Evolutionary conservation across 2,113 vertebrate species (phyloP).

Genomic region (Cynoglossus semilaevis): DNA sequence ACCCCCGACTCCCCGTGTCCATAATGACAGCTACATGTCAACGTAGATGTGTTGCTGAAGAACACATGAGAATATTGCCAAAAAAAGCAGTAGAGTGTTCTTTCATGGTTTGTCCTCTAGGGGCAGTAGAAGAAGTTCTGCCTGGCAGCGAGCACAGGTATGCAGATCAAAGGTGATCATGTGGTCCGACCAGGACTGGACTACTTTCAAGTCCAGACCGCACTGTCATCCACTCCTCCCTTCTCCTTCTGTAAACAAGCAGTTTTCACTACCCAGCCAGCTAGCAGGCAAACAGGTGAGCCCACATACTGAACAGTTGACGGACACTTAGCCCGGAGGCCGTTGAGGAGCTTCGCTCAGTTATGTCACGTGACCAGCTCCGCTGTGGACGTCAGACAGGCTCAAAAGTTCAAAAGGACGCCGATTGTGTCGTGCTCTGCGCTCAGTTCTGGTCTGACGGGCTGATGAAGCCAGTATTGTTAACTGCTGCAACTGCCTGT

Average conservation of each 20-base stretch:
- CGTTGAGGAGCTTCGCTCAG: slow-evolving; percentile 45
- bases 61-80: slow-evolving; percentile 57
- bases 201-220: slow-evolving; percentile 42
- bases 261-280: slow-evolving; percentile 61
- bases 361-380: slow-evolving; percentile 55
- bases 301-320: slow-evolving; percentile 36
- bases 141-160: slow-evolving; percentile 41
- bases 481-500: slow-evolving; percentile 31
- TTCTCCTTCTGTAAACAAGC: slow-evolving; percentile 58
- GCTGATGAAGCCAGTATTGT: slow-evolving; percentile 28
- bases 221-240: slow-evolving; percentile 34
- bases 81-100: slow-evolving; percentile 66
- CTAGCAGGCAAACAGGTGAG: slow-evolving; percentile 49
- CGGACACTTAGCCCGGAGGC: slow-evolving; percentile 33
- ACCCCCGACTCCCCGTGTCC: slow-evolving; percentile 34
- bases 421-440: slow-evolving; percentile 37
- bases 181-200: slow-evolving; percentile 36
- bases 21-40: slow-evolving; percentile 41
- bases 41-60: slow-evolving; percentile 59
- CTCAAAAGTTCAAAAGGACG: slow-evolving; percentile 57
- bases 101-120: slow-evolving; percentile 57
- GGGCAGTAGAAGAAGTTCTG: slow-evolving; percentile 53
- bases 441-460: slow-evolving; percentile 48
- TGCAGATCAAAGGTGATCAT: slow-evolving; percentile 43
- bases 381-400: slow-evolving; percentile 54